Base-by-base conservation (phyloP, 2,888 invertebrate genomes). In the Drosophila merina region DNA sequence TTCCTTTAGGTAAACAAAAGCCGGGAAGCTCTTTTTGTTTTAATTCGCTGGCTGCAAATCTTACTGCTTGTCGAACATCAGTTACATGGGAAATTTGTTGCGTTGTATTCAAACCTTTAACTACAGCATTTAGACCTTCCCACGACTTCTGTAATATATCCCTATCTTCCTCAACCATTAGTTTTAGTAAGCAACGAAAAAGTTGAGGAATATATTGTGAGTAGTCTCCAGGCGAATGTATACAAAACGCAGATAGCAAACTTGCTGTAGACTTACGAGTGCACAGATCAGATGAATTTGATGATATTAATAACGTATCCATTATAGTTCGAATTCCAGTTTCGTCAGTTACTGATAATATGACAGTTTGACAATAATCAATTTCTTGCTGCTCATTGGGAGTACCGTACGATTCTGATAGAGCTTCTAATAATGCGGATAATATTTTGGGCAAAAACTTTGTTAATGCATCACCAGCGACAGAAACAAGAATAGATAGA, bases 1-100 rank as follows among this genome's bases (percentile, higher is more conserved):
- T 97, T 59, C 97, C 97, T 94, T 98, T 98, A 0, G 97, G 97
- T 79, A 98, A 92, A 90, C 98, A 98, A 91, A 99, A 97, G 9
- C 98, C 99, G 9, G 98, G 98, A 60, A 97, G 92, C 51, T 96
- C 95, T 25, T 93, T 93, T 0, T 94, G 95, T 87, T 96, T 96
- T 77, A 97, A 93, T 88, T 98, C 98, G 20, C 96, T 95, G 31
- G 96, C 94, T 10, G 97, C 97, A 92, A 96, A 97, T 14, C 97
- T 93, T n/a, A 99, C 95, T 6, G 98, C 98, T 92, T 98, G 97
- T 30, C 98, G 93, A 52, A 99, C 96, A 90, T 98, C 98, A 7
- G 95, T 93, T 38, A 99, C 97, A 91, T 97, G 97, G 12, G 95
- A 94, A 45, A 97, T 94, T 93, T 97, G 97, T 79, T 96, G 95